Evolutionary conservation across 2,888 invertebrate genomes (phyloP).

Genomic region (Zaprionus bogoriensis): DNA sequence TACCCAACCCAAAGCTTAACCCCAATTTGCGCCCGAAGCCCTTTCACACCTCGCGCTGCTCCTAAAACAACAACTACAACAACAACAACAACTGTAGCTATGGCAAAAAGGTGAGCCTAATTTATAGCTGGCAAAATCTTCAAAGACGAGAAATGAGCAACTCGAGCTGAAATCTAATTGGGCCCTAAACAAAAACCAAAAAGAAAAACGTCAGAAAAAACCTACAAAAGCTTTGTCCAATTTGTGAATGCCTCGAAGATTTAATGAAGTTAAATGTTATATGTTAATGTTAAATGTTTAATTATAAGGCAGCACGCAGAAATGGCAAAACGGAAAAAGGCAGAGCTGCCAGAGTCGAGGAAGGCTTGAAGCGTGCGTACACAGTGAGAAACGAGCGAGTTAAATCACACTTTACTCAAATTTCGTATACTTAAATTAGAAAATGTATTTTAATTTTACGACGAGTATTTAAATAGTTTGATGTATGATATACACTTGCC

Average conservation of each 20-base stretch:
- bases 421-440: too few relatives aligned
- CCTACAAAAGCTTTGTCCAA: slow-evolving; percentile 38
- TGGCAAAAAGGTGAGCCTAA: slow-evolving; percentile 57
- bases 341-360: background rate
- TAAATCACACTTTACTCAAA: too few relatives aligned
- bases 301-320: slow-evolving; percentile 51
- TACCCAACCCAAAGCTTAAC: slow-evolving; percentile 22
- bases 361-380: background rate
- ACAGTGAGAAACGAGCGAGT: background rate
- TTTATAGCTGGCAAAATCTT: slow-evolving; percentile 59
- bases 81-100: slow-evolving; percentile 1
- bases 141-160: slow-evolving; percentile 46
- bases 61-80: slow-evolving; percentile 16
- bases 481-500: too few relatives aligned
- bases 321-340: slow-evolving; percentile 31
- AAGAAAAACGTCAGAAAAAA: slow-evolving; percentile 18
- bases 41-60: slow-evolving; percentile 42
- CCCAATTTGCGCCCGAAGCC: slow-evolving; percentile 42
- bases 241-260: slow-evolving; percentile 40
- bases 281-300: slow-evolving; percentile 61
- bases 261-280: slow-evolving; percentile 66
- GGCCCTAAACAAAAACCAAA: slow-evolving; percentile 36
- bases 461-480: too few relatives aligned
- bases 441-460: too few relatives aligned
- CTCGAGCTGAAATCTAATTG: slow-evolving; percentile 65